Percentiles rank a stretch among this genome's conserved stretches.
Evolutionary conservation across 2,888 invertebrate genomes (phyloP).

Genomic region (Lomographa bimaculata): DNA sequence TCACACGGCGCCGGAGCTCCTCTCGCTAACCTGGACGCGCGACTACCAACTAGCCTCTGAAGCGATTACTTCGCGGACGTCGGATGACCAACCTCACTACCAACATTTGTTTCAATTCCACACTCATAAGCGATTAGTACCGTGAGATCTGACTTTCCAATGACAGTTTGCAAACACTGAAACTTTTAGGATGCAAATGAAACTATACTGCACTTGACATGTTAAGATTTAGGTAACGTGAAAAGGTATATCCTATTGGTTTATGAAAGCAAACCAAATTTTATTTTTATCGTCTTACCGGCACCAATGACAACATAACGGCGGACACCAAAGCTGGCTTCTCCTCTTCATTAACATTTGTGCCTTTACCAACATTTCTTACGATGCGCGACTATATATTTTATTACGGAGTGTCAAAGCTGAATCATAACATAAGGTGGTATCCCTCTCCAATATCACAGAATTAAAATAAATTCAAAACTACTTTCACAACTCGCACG

Average conservation of each 20-base stretch:
- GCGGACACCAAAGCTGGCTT: slow-evolving; percentile 79
- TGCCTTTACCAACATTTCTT: slow-evolving; percentile 69
- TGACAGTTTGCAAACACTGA: slow-evolving; percentile 53
- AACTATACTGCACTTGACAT: slow-evolving; percentile 77
- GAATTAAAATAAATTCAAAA: slow-evolving; percentile 68
- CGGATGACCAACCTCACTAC: slow-evolving; percentile 31
- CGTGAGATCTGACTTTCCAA: slow-evolving; percentile 80
- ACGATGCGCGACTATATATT: slow-evolving; percentile 40
- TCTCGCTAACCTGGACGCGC: no score
- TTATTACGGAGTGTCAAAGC: slow-evolving; percentile 47
- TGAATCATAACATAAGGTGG: slow-evolving; percentile 60
- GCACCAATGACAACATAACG: slow-evolving; percentile 64
- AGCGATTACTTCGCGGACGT: slow-evolving; percentile 8
- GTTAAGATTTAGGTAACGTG: slow-evolving; percentile 77
- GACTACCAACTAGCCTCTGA: no score
- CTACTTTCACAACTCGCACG: slow-evolving; percentile 54
- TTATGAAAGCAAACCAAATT: slow-evolving; percentile 69
- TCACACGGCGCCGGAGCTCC: no score
- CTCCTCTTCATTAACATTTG: slow-evolving; percentile 68
- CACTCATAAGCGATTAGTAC: slow-evolving; percentile 75
- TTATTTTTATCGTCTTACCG: slow-evolving; percentile 57
- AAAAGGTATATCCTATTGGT: slow-evolving; percentile 83
- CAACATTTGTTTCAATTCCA: slow-evolving; percentile 55
- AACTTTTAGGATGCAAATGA: slow-evolving; percentile 77
- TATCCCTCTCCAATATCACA: slow-evolving; percentile 76